Conservation (phyloP, 2,113 vertebrate species). For the Rallus limicola region DNA sequence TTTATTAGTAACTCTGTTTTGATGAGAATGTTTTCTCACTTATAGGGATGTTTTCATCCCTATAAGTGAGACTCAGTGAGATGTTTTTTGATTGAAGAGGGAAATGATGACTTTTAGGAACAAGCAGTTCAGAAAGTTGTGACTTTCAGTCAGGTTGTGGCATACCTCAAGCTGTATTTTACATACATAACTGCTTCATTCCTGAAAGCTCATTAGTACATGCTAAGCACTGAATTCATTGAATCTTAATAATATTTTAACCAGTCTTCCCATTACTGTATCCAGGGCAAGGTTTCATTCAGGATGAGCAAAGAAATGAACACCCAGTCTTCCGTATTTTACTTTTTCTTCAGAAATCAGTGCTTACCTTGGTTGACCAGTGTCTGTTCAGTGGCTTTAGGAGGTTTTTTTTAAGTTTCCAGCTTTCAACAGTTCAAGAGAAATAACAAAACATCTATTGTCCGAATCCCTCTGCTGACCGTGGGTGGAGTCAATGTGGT, state of each 20-base stretch:
- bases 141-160: neutral
- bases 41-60: neutral
- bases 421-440: neutral
- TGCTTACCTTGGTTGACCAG: neutral
- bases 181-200: neutral
- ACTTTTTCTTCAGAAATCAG: neutral
- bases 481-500: neutral
- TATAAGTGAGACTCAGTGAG: neutral
- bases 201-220: neutral
- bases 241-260: neutral
- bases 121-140: neutral
- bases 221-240: neutral
- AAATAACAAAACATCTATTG: neutral
- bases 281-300: neutral
- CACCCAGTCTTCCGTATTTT: neutral
- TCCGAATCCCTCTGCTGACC: neutral
- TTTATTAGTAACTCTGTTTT: neutral
- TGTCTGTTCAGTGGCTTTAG: neutral
- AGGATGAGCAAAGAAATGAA: neutral
- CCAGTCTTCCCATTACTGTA: neutral
- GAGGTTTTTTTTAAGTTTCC: neutral
- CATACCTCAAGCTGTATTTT: neutral
- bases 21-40: neutral
- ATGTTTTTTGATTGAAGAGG: neutral
- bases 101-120: neutral